These are phyloP conservation scores for Drosophila melanica DNA, from an alignment of 1,140 invertebrate species.

Conservation along the genomic window DNA sequence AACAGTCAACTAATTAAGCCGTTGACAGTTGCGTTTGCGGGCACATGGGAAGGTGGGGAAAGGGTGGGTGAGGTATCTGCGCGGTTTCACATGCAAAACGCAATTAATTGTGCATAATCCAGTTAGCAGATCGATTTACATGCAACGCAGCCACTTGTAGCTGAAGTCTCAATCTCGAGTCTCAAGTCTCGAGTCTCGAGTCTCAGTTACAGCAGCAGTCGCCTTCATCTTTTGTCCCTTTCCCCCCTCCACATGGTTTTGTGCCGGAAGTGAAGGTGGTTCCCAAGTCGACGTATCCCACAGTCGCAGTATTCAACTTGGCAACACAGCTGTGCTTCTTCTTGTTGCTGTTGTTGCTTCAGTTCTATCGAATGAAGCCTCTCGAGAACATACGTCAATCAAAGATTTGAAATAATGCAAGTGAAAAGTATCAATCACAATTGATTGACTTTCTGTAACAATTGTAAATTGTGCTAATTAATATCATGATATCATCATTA, in stretches of 20 bases:
- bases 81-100: conserved; percentile 30
- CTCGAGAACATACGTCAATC: conserved; percentile 9
- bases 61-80: not conserved
- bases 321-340: conserved; percentile 2
- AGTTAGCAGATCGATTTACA: conserved; percentile 56
- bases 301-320: conserved; percentile 17
- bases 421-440: not conserved
- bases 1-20: conserved; percentile 50
- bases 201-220: not conserved
- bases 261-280: conserved; percentile 9
- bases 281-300: not conserved
- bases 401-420: not conserved
- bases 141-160: conserved; percentile 33
- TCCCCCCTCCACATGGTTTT: too few species aligned
- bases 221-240: too few species aligned
- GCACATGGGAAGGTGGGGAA: not conserved
- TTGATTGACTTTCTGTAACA: not conserved
- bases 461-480: not conserved
- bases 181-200: not conserved
- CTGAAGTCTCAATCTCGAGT: conserved; percentile 24
- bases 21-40: conserved; percentile 40
- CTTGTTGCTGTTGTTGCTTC: conserved; percentile 12
- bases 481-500: not conserved
- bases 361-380: conserved; percentile 23
- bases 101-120: conserved; percentile 55